A percentile compares a stretch with the other conserved stretches of the same genome.
Conservation (phyloP, 53 echinoderm and acorn worm species). For the Patiria pectinifera region DNA sequence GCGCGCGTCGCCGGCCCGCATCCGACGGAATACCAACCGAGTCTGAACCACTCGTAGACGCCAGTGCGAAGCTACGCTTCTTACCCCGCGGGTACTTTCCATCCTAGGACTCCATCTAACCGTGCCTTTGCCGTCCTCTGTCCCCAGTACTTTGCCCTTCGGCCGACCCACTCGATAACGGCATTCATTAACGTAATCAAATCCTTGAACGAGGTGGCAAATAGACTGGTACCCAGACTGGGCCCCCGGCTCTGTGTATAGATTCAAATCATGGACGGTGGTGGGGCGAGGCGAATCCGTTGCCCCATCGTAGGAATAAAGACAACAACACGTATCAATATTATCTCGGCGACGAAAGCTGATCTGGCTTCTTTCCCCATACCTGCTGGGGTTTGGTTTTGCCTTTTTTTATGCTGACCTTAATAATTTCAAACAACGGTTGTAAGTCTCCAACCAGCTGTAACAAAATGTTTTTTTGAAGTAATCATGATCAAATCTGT, state of each 20-base stretch:
- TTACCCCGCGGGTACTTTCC: not conserved
- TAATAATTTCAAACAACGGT: no score
- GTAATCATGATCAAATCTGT: no score
- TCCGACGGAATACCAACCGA: slow-evolving; percentile 9
- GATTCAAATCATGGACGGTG: slow-evolving; percentile 32
- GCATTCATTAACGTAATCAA: slow-evolving; percentile 67
- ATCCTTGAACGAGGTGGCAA: slow-evolving; percentile 50
- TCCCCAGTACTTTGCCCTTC: slow-evolving; percentile 46
- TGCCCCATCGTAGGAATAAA: slow-evolving; percentile 33
- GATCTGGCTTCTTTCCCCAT: slow-evolving; percentile 20
- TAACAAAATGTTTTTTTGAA: no score
- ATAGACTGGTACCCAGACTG: slow-evolving; percentile 46
- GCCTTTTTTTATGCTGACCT: no score
- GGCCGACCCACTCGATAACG: slow-evolving; percentile 56
- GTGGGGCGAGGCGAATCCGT: slow-evolving; percentile 13
- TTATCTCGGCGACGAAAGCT: slow-evolving; percentile 38
- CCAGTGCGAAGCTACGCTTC: slow-evolving; percentile 42
- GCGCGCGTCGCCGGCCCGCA: slow-evolving; percentile 4
- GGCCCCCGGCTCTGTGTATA: slow-evolving; percentile 26
- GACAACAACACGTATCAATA: slow-evolving; percentile 55
- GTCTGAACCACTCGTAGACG: slow-evolving; percentile 36
- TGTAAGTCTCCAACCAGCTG: no score
- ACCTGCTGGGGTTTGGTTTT: slow-evolving; percentile 3
- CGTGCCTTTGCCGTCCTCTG: slow-evolving; percentile 14
- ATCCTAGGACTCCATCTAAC: slow-evolving; percentile 18